Evolutionary conservation across 2,113 vertebrate genomes (phyloP), one percentile per base, ranked within the genome.

Genomic region (Peromyscus polionotus): DNA sequence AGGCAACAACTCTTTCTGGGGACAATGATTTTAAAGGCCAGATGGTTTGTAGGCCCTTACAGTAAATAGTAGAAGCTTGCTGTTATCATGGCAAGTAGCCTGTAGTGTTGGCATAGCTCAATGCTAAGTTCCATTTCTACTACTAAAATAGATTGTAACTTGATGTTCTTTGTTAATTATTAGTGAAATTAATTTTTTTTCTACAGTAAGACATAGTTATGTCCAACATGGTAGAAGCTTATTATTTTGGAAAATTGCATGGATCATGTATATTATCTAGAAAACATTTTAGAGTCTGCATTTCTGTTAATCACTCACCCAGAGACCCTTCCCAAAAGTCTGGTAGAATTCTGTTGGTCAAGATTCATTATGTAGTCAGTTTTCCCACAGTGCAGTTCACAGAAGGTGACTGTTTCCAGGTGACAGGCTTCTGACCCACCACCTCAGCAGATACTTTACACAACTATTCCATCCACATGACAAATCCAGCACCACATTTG

Each of bases 251-350:
- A 36, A 65, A 73, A 73, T 36, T 31, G 54, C 24, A 6, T 42
- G 19, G 7, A 28, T 86, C 13, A 63, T 51, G 17, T 54, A 63
- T 89, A 8, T 33, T 17, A 89, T 63, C 39, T 70, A 67, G 84
- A 51, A 81, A 96, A 68, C 19, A 26, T 63, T 94, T 93, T 92
- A 68, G 77, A 65, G 42, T 91, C 65, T 89, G 33, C 75, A 1
- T 13, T 42, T 59, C 39, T 67, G 0, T 84, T 26, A 17, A 3
- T n/a, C n/a, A 48, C 31, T 65, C 6, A 19, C 77, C 5, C 48
- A 80, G 36, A 54, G 77, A 17, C 45, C 77, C 36, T 54, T 80
- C 51, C 48, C 33, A 4, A 31, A 9, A 86, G 7, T 86, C 61
- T 86, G 42, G 51, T 65, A 67, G 42, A 85, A 33, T 31, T 48